A percentile compares a stretch with the other conserved stretches of the same genome.
phyloP scores from a whole-genome alignment of 2,888 invertebrate species.

The Sesia bembeciformis region DNA sequence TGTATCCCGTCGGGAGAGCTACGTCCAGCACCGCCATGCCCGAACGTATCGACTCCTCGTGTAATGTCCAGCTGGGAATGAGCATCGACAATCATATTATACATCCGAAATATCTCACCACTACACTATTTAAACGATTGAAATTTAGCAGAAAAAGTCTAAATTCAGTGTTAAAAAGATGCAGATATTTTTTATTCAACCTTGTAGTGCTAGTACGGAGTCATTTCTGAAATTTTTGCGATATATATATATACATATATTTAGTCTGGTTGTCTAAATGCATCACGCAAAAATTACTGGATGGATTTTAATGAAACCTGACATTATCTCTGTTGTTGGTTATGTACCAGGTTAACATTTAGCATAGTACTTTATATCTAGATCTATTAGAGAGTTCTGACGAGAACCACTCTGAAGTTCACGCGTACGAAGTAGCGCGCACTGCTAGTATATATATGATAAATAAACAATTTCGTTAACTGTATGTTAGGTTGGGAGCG shows the following conservation, averaged over 20 bases:
- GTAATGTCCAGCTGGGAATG: slow-evolving; percentile 81
- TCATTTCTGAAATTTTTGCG: too few species aligned
- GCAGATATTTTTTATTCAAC: not conserved
- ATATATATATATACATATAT: too few species aligned
- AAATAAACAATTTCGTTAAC: too few species aligned
- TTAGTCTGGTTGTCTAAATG: too few species aligned
- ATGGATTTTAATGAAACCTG: too few species aligned
- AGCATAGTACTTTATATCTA: too few species aligned
- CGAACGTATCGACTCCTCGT: slow-evolving; percentile 85
- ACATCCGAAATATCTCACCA: not conserved
- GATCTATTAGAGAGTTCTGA: too few species aligned
- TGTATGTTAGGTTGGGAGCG: not conserved
- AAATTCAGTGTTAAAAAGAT: not conserved
- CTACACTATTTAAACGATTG: slow-evolving; percentile 3
- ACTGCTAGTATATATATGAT: not conserved
- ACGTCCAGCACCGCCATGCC: slow-evolving; percentile 93
- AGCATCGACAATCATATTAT: not conserved
- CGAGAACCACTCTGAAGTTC: not conserved
- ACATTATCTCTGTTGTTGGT: too few species aligned
- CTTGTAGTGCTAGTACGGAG: too few species aligned
- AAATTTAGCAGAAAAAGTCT: not conserved
- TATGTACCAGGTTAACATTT: too few species aligned
- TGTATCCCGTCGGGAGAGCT: slow-evolving; percentile 91
- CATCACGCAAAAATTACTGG: too few species aligned
- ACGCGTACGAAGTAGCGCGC: not conserved